Evolutionary conservation across 2,113 vertebrate genomes (phyloP), one percentile per base, ranked within the genome.

Genomic region (Carollia perspicillata): DNA sequence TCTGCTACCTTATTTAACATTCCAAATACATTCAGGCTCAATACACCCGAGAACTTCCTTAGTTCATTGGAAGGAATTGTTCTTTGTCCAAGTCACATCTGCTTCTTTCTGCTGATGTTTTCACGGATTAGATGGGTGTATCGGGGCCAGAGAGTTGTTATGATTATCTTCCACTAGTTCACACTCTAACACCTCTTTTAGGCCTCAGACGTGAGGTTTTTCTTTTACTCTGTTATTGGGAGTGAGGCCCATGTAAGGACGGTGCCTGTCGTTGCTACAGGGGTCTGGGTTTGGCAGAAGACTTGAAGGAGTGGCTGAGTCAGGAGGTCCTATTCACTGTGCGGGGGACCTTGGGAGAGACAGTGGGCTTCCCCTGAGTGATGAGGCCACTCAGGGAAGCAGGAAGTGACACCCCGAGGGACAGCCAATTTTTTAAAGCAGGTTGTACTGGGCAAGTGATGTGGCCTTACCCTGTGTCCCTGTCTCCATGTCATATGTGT

Each of bases 401-500:
- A 69, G 55, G 75, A 85, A 1, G 30, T 74, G 22, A 71, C 42
- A 20, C 2, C 7, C 10, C n/a, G 0, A 53, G 65, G 37, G 63
- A 22, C 1, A 55, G 40, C 14, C 44, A 44, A 0, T 92, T 83
- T 37, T 30, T 42, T 55, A 40, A 18, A 44, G 10, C 2, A 0
- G 5, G 17, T 37, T 8, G 5, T 0, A 30, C 2, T 2, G 0
- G 4, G 55, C 30, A n/a, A 5, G 10, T 1, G 30, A 5, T 47
- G n/a, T 44, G 60, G n/a, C 30, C 17, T 2, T 26, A 8, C 3
- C 2, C 23, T 0, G 1, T 16, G 12, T 71, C 75, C 71, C 47
- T 68, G 71, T 66, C 37, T 35, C 55, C 40, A n/a, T 16, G 35
- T 89, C 44, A 72, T 81, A 40, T 80, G 80, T 85, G 40, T 28